Conservation (phyloP, 2,113 vertebrate genomes). For the Hylia prasina region DNA sequence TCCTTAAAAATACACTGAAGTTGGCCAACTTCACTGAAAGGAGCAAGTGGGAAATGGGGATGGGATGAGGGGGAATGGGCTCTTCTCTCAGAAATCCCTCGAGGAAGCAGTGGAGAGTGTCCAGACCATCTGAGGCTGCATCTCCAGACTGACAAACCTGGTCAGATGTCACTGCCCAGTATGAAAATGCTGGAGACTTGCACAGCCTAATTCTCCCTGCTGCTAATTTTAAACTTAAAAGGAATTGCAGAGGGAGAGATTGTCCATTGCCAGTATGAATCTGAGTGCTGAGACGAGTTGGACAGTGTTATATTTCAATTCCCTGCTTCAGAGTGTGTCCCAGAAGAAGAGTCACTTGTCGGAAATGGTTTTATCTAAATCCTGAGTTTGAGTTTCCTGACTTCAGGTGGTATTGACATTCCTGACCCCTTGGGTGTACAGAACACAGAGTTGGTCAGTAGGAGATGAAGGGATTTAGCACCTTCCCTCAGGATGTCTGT, state of each 20-base stretch:
- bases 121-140: background rate
- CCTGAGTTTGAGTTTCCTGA: background rate
- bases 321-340: background rate
- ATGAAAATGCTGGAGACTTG: background rate
- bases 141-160: background rate
- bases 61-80: background rate
- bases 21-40: background rate
- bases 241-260: background rate
- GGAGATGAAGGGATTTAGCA: background rate
- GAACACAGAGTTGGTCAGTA: background rate
- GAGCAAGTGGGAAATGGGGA: background rate
- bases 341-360: background rate
- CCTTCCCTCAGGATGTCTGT: background rate
- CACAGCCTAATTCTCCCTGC: background rate
- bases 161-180: background rate
- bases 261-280: background rate
- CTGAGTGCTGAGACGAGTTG: background rate
- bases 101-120: background rate
- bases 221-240: background rate
- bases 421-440: background rate
- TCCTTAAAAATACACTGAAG: background rate
- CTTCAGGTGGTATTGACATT: background rate
- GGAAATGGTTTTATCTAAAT: background rate
- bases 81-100: background rate
- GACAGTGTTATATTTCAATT: background rate